These are phyloP conservation scores for Prosopocoilus inquinatus DNA, from an alignment of 2,888 invertebrate genomes.

Conservation along the genomic window DNA sequence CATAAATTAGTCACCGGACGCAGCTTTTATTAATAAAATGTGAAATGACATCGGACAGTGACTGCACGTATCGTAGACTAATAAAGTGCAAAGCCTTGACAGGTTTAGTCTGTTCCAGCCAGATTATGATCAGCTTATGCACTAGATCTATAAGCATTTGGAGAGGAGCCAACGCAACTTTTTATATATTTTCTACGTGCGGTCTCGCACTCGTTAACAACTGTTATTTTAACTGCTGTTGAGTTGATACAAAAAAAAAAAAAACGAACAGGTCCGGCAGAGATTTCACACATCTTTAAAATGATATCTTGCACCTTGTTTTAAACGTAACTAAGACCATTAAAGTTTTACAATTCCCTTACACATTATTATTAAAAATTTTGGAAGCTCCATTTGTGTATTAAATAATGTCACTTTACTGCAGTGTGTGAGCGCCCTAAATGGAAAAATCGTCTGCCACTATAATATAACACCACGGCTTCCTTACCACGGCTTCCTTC, in stretches of 20 bases:
- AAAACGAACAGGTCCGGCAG: neutral
- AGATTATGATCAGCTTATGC: constrained; percentile 20
- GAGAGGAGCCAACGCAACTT: constrained; percentile 13
- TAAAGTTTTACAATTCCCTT: no score
- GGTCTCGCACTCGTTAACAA: neutral
- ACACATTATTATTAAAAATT: no score
- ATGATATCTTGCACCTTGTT: no score
- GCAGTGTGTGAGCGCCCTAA: no score
- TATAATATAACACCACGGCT: no score
- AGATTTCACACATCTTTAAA: neutral
- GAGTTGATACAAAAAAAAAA: no score
- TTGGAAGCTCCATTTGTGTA: no score
- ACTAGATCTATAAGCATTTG: constrained; percentile 16
- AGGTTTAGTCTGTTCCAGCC: constrained; percentile 26
- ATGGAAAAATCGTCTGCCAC: no score
- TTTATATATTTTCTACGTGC: constrained; percentile 10
- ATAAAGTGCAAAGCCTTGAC: constrained; percentile 26
- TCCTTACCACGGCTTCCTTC: no score
- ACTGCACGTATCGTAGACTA: constrained; percentile 25
- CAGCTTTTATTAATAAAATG: neutral
- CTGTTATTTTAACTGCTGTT: no score
- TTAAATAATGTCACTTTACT: no score
- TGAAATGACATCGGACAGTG: constrained; percentile 22
- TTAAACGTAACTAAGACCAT: no score
- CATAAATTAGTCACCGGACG: neutral